Conservation (phyloP, 2,797 vertebrate genomes). For the Botia kubotai region DNA sequence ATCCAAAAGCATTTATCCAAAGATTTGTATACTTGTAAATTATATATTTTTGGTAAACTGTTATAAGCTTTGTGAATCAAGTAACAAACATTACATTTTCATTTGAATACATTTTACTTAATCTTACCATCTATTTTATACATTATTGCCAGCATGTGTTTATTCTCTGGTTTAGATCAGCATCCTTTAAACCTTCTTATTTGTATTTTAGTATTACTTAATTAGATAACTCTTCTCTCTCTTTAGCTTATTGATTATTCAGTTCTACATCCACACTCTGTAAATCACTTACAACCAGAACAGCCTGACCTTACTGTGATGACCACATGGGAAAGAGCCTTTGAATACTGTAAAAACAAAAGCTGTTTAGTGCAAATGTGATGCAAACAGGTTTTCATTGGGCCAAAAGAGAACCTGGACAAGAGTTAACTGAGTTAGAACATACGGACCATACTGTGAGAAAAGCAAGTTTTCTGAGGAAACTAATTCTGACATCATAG, state of each 20-base stretch:
- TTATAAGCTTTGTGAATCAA: too few species aligned
- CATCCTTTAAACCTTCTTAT: background rate
- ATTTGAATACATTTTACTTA: background rate
- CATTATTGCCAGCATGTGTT: background rate
- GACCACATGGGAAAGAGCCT: background rate
- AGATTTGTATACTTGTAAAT: too few species aligned
- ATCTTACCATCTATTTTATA: background rate
- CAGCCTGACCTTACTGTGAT: background rate
- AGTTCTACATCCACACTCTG: background rate
- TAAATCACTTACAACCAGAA: background rate
- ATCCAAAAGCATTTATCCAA: too few species aligned
- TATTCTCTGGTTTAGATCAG: background rate
- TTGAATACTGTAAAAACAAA: background rate
- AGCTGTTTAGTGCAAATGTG: background rate
- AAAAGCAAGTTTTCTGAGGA: too few species aligned
- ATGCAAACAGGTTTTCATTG: background rate
- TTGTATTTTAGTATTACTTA: background rate
- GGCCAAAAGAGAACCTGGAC: background rate
- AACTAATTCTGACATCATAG: too few species aligned
- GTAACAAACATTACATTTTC: too few species aligned
- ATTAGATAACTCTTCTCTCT: background rate
- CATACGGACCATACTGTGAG: background rate
- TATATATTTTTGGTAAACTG: too few species aligned
- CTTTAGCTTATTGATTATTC: slow-evolving; percentile 22
- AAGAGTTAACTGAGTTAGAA: background rate